Evolutionary conservation across 1,140 invertebrate species (phyloP).

Genomic region (Pararge aegeria): DNA sequence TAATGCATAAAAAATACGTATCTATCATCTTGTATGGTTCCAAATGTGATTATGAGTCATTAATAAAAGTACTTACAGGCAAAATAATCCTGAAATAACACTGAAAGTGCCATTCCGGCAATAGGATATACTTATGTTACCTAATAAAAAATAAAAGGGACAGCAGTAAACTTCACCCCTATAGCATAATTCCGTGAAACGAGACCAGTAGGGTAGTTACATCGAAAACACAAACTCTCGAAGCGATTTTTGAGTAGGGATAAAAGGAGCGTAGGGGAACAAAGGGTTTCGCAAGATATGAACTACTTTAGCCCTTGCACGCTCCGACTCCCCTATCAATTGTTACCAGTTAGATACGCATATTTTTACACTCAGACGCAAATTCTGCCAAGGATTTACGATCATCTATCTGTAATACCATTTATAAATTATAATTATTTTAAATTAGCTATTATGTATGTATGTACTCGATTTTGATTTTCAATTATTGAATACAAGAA

Average conservation of each 20-base stretch:
- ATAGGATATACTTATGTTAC: too few species aligned
- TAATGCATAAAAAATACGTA: too few species aligned
- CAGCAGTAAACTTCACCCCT: slow-evolving; percentile 36
- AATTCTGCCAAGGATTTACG: slow-evolving; percentile 24
- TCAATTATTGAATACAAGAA: too few species aligned
- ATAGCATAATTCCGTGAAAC: slow-evolving; percentile 59
- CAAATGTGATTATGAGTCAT: too few species aligned
- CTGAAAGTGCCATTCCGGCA: too few species aligned
- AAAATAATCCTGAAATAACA: too few species aligned
- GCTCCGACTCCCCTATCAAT: slow-evolving; percentile 58
- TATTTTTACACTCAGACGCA: slow-evolving; percentile 64
- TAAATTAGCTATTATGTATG: too few species aligned
- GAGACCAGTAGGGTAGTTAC: slow-evolving; percentile 66
- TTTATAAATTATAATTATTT: too few species aligned
- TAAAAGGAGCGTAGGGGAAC: slow-evolving; percentile 64
- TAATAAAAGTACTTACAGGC: too few species aligned
- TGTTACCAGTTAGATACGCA: slow-evolving; percentile 64
- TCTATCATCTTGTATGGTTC: too few species aligned
- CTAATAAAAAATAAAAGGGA: slow-evolving; percentile 15
- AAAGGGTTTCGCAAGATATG: slow-evolving; percentile 59
- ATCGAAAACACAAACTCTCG: slow-evolving; percentile 56
- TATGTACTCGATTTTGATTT: too few species aligned
- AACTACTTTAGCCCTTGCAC: slow-evolving; percentile 51
- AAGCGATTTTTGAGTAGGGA: slow-evolving; percentile 71
- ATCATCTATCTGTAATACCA: too few species aligned